Base-by-base conservation (phyloP, 2,888 invertebrate genomes). In the Ichneumon xanthorius region DNA sequence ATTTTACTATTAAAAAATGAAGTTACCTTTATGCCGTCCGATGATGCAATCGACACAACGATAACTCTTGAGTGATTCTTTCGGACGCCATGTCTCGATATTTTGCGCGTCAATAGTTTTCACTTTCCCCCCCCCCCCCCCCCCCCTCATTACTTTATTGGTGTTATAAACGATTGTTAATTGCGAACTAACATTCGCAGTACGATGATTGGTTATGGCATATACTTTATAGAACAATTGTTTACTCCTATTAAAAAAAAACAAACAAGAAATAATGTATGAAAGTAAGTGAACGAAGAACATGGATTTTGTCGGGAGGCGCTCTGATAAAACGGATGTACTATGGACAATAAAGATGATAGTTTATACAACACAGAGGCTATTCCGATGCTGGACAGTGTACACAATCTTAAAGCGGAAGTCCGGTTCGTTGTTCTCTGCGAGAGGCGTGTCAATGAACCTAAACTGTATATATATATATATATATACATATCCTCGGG, bases 301-400 rank as follows among this genome's bases (percentile, higher is more conserved):
- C 63, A 45, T 76, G 40, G 16, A 16, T 53, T 80, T 22, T 26
- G 30, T 37, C 11, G 33, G 30, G 11, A 58, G 22, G 11, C 16
- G 70, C 63, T 40, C 48, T 45, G 71, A 77, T 75, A 22, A 67
- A 78, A 75, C 72, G 75, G 72, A 77, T 84, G 80, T 84, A 83
- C 79, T 72, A 76, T 80, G 73, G 84, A 86, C 73, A 86, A 86
- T 86, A 84, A 86, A 86, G 80, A 30, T 63, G 77, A 83, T 77
- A 78, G 77, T 85, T 85, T 85, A 50, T 83, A 85, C 83, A n/a
- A 48, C 40, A 50, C 67, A 65, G 33, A 19, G 11, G 22, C 30
- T 53, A 19, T 16, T 40, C 50, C 14, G n/a, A 61, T 67, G 37
- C 50, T 40, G 7, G n/a, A 50, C 26, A 19, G 9, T 22, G 55